Conservation (phyloP, 2,113 vertebrate genomes). For the Sapajus apella region DNA sequence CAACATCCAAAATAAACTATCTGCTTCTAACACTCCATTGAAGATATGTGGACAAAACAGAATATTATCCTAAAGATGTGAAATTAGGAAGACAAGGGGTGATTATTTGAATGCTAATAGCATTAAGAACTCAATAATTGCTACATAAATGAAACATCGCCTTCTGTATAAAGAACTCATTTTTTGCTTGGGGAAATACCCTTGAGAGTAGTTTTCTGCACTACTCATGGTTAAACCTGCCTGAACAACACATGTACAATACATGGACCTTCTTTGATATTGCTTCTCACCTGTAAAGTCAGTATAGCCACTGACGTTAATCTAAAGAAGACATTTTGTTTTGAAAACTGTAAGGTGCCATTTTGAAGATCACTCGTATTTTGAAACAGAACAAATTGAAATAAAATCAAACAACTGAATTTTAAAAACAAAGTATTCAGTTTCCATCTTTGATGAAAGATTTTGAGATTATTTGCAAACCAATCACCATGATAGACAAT, state of each 20-base stretch:
- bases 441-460: constrained; percentile 7
- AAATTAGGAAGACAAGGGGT: neutral
- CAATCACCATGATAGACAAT: neutral
- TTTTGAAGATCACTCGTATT: neutral
- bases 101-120: neutral
- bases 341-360: neutral
- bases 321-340: constrained; percentile 30
- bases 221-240: neutral
- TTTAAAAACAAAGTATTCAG: neutral
- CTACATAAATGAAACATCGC: neutral
- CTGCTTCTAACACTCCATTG: neutral
- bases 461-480: constrained; percentile 35
- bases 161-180: neutral
- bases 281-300: neutral
- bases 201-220: neutral
- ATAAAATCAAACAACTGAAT: constrained; percentile 25
- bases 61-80: neutral
- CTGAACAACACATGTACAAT: neutral
- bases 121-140: neutral
- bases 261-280: neutral
- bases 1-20: neutral
- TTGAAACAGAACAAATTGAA: constrained; percentile 6
- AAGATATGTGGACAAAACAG: neutral
- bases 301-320: neutral
- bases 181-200: neutral